Conservation (phyloP, 2,797 vertebrate species). For the Cyprinella venusta region DNA sequence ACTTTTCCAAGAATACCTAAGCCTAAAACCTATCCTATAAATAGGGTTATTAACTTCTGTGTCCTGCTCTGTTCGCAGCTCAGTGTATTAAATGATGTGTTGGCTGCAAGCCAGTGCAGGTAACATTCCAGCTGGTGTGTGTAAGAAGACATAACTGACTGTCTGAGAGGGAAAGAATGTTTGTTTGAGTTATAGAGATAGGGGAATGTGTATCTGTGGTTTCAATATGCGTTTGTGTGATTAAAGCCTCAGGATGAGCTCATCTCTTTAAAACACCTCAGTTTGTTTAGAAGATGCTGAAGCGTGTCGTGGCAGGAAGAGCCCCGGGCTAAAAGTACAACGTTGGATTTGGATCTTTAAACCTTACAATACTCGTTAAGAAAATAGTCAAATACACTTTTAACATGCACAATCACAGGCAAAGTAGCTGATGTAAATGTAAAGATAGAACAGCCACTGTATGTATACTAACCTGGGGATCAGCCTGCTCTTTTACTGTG, state of each 20-base stretch:
- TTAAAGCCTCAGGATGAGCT: constrained; percentile 21
- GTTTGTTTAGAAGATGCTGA: constrained; percentile 53
- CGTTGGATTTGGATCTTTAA: constrained; percentile 20
- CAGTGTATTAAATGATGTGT: constrained; percentile 43
- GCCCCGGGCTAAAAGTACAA: constrained; percentile 56
- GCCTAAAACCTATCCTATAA: constrained; percentile 13
- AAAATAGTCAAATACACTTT: background rate
- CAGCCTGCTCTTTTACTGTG: constrained; percentile 74
- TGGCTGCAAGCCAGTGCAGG: constrained; percentile 51
- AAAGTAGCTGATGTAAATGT: background rate
- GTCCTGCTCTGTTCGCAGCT: constrained; percentile 39
- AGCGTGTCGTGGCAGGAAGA: constrained; percentile 57
- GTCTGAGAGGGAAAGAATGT: constrained; percentile 29
- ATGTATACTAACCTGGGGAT: constrained; percentile 77
- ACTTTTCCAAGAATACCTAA: constrained; percentile 36
- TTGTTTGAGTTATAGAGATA: constrained; percentile 3
- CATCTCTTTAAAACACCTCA: constrained; percentile 48
- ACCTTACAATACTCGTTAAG: constrained; percentile 9
- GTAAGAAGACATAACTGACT: constrained; percentile 30
- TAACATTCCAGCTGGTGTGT: constrained; percentile 52
- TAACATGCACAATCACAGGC: background rate
- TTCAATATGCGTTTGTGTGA: constrained; percentile 19
- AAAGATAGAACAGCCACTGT: background rate
- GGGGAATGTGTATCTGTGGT: constrained; percentile 16
- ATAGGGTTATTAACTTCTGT: constrained; percentile 40